A percentile compares a stretch with the other conserved stretches of the same genome.
These are phyloP conservation scores for Exocentrus adspersus DNA, from an alignment of 2,888 invertebrate species.

Conservation along the genomic window DNA sequence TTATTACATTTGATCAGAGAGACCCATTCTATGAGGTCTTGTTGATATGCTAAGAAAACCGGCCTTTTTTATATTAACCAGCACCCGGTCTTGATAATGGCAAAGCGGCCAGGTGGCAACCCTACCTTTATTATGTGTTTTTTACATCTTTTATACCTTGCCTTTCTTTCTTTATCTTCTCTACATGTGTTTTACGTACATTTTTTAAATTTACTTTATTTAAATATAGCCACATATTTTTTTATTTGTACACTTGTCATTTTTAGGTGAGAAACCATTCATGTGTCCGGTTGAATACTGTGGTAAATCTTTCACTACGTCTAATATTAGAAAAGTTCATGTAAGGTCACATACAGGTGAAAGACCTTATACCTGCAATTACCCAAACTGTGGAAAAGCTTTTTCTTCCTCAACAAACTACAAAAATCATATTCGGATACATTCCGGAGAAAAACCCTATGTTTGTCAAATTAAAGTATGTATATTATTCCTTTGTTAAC, in stretches of 20 bases:
- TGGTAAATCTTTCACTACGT: conserved; percentile 73
- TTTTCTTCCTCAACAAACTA: conserved; percentile 77
- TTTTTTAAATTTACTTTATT: background rate
- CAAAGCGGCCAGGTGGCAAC: too few relatives aligned
- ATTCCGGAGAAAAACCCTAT: conserved; percentile 76
- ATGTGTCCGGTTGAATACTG: conserved; percentile 69
- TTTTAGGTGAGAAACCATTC: conserved; percentile 65
- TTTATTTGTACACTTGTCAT: background rate
- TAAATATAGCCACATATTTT: too few relatives aligned
- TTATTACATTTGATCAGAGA: too few relatives aligned
- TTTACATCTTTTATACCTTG: too few relatives aligned
- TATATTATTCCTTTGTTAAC: conserved; percentile 18
- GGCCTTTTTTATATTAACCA: too few relatives aligned
- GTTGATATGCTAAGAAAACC: too few relatives aligned
- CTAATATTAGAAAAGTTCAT: conserved; percentile 75
- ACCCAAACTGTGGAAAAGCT: conserved; percentile 69
- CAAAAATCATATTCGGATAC: conserved; percentile 75
- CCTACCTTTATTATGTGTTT: too few relatives aligned
- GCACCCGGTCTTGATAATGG: too few relatives aligned
- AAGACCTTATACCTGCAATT: conserved; percentile 71
- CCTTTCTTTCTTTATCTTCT: too few relatives aligned
- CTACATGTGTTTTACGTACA: too few relatives aligned
- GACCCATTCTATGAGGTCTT: too few relatives aligned
- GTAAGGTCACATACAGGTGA: conserved; percentile 76
- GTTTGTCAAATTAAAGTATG: conserved; percentile 67